Evolutionary conservation across 1,140 invertebrate species (phyloP).

Genomic region (Varroa destructor): DNA sequence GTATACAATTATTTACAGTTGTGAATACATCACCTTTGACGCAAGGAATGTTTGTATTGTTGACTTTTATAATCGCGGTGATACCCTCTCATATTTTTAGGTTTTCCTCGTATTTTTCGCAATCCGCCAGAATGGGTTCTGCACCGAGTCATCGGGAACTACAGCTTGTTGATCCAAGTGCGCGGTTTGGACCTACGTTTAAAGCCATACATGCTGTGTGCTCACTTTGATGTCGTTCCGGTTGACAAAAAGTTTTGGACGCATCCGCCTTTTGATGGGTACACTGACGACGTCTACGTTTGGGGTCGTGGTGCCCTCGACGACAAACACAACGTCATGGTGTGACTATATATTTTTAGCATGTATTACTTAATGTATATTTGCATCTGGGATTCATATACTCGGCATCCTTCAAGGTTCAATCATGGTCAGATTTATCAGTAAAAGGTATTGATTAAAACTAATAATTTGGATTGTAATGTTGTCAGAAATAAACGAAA

Average conservation of each 20-base stretch:
- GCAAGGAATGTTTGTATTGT: no score
- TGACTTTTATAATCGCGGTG: no score
- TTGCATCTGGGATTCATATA: not conserved
- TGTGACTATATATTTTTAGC: constrained; percentile 33
- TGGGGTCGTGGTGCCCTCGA: constrained; percentile 49
- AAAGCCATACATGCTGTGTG: constrained; percentile 45
- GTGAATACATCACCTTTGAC: no score
- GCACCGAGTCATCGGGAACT: constrained; percentile 40
- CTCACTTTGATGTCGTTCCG: constrained; percentile 50
- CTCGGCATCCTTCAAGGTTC: constrained; percentile 19
- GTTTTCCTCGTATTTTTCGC: constrained; percentile 25
- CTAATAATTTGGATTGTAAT: no score
- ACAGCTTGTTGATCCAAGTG: constrained; percentile 45
- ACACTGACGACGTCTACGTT: constrained; percentile 44
- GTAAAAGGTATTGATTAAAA: no score
- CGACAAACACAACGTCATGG: constrained; percentile 46
- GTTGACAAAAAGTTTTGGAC: constrained; percentile 44
- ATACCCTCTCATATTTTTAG: not conserved
- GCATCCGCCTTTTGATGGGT: constrained; percentile 44
- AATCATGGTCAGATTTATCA: not conserved
- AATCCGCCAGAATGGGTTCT: constrained; percentile 18
- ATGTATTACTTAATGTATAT: not conserved
- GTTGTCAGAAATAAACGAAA: no score
- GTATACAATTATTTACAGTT: no score
- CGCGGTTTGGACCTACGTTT: constrained; percentile 39